These are phyloP conservation scores for Lumbricus terrestris DNA, from an alignment of 2,888 invertebrate genomes.

Conservation along the genomic window DNA sequence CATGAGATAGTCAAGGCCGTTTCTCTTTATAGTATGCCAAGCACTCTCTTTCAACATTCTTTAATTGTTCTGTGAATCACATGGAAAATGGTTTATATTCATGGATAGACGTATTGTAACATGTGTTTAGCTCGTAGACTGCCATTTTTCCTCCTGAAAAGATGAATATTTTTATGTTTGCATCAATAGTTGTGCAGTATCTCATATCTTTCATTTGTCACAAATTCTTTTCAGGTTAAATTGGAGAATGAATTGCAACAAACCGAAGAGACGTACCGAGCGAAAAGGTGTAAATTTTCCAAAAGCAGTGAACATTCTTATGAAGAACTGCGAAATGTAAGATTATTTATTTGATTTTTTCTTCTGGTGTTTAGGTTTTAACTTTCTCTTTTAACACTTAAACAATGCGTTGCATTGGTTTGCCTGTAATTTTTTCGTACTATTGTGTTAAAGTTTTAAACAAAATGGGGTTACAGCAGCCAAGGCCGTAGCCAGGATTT, in stretches of 20 bases:
- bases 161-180: too few relatives aligned
- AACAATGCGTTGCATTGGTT: too few relatives aligned
- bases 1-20: slow-evolving; percentile 63
- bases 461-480: too few relatives aligned
- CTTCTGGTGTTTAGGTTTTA: too few relatives aligned
- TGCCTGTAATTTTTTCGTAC: too few relatives aligned
- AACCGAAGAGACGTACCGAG: slow-evolving; percentile 94
- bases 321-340: slow-evolving; percentile 80
- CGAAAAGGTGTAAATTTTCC: slow-evolving; percentile 88
- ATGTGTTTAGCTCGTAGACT: not conserved
- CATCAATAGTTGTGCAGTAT: not conserved
- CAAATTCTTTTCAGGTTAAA: slow-evolving; percentile 69
- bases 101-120: too few relatives aligned
- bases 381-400: too few relatives aligned
- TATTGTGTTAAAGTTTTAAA: too few relatives aligned
- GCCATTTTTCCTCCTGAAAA: not conserved
- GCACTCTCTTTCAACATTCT: not conserved
- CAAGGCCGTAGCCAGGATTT: too few relatives aligned
- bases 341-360: not conserved
- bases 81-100: not conserved
- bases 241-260: slow-evolving; percentile 89
- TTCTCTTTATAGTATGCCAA: not conserved
- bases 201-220: too few relatives aligned
- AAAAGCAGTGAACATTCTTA: slow-evolving; percentile 91
- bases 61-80: not conserved